phyloP scores from a whole-genome alignment of 1,140 invertebrate genomes.

The Augochlora pura region DNA sequence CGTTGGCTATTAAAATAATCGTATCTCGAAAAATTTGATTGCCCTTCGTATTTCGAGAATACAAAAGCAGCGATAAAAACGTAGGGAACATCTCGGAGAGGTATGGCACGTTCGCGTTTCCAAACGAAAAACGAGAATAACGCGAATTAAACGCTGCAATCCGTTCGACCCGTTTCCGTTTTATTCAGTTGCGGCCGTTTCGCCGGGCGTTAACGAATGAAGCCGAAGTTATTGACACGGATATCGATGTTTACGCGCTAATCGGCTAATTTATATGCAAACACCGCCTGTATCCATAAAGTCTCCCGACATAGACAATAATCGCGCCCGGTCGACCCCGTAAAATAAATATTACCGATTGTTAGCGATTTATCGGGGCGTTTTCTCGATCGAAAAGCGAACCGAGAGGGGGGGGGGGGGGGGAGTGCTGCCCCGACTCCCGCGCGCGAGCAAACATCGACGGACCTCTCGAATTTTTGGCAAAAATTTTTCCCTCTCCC shows the following conservation, averaged over 20 bases:
- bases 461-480: neutral
- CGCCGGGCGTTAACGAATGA: neutral
- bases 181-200: neutral
- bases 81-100: too few species aligned
- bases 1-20: too few species aligned
- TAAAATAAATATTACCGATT: slow-evolving; percentile 25
- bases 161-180: neutral
- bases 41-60: too few species aligned
- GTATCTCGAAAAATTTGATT: too few species aligned
- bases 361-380: slow-evolving; percentile 6
- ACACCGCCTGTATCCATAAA: slow-evolving; percentile 5
- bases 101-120: too few species aligned
- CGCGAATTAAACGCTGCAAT: neutral
- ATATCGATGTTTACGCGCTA: slow-evolving; percentile 21
- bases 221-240: slow-evolving; percentile 14
- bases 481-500: neutral
- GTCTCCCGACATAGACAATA: slow-evolving; percentile 16
- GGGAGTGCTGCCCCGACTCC: too few species aligned
- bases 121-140: neutral
- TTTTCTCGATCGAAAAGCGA: neutral
- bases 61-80: too few species aligned
- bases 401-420: too few species aligned
- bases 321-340: neutral
- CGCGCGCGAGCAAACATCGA: neutral
- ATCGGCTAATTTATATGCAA: slow-evolving; percentile 42